Conservation (phyloP, 2,797 vertebrate genomes). For the Linurgus olivaceus region DNA sequence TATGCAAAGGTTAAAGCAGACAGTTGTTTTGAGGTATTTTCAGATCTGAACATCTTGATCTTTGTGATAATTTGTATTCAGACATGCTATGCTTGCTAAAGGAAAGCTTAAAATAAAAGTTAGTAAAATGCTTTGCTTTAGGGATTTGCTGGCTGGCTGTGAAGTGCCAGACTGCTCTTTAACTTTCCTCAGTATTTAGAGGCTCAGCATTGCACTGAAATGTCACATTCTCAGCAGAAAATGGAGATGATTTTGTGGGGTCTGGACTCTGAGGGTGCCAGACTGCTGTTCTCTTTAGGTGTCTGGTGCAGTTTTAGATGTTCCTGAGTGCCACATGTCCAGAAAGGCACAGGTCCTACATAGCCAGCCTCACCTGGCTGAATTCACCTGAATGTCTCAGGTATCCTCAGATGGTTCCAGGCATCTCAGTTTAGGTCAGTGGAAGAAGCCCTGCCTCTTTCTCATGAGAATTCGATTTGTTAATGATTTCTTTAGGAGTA, state of each 20-base stretch:
- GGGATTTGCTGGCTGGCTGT: neutral
- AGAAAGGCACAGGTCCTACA: fast-evolving
- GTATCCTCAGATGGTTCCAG: neutral
- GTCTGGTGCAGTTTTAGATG: neutral
- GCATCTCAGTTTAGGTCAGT: neutral
- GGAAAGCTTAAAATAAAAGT: neutral
- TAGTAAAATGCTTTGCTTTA: neutral
- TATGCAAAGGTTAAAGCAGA: constrained; percentile 29
- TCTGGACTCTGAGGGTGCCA: neutral
- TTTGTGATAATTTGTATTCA: constrained; percentile 28
- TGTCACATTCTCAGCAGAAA: neutral
- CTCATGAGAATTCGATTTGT: neutral
- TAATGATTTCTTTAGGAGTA: neutral
- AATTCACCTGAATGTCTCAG: neutral
- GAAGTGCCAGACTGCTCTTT: constrained; percentile 2
- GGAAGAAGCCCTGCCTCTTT: neutral
- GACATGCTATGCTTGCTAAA: neutral
- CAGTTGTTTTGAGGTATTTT: constrained; percentile 38
- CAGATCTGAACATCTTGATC: constrained; percentile 40
- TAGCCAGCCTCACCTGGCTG: neutral
- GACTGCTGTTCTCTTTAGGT: neutral
- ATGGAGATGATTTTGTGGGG: neutral
- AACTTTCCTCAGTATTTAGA: neutral
- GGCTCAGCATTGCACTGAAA: neutral
- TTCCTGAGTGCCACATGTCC: neutral